Percentiles rank a stretch among this genome's conserved stretches.
These are phyloP conservation scores for Helostoma temminkii DNA, from an alignment of 2,797 vertebrate genomes.

Conservation along the genomic window DNA sequence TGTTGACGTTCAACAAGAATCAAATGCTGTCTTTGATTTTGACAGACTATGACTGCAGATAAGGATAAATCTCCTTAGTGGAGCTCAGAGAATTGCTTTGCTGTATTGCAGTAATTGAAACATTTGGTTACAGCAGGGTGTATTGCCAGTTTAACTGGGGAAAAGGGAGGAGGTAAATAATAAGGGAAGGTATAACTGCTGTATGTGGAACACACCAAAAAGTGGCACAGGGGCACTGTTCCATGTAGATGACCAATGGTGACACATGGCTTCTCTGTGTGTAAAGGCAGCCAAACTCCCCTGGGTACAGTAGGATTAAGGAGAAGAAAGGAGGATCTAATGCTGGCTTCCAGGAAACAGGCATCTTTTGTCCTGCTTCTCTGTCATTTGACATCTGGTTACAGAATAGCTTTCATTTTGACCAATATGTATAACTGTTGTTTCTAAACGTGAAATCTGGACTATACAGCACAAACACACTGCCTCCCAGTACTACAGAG, in stretches of 20 bases:
- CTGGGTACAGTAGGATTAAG: slow-evolving; percentile 65
- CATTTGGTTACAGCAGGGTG: slow-evolving; percentile 12
- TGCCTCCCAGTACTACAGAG: slow-evolving; percentile 31
- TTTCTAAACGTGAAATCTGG: slow-evolving; percentile 67
- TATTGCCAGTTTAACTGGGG: background rate
- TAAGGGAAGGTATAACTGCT: background rate
- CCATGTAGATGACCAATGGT: slow-evolving; percentile 18
- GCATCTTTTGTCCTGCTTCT: slow-evolving; percentile 71
- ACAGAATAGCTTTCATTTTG: slow-evolving; percentile 71
- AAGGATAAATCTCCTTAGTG: slow-evolving; percentile 47
- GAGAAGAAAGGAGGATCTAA: slow-evolving; percentile 63
- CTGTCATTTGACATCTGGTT: slow-evolving; percentile 64
- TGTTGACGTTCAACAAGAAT: slow-evolving; percentile 60
- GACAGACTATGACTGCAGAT: slow-evolving; percentile 44
- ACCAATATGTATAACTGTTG: slow-evolving; percentile 59
- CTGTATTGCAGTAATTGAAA: slow-evolving; percentile 26
- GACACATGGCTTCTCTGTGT: slow-evolving; percentile 22
- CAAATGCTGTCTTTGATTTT: slow-evolving; percentile 49
- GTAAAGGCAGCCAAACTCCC: slow-evolving; percentile 28
- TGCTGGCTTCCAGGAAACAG: slow-evolving; percentile 67
- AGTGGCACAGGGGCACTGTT: background rate
- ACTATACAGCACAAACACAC: slow-evolving; percentile 46
- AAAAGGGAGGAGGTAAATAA: background rate
- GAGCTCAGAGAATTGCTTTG: slow-evolving; percentile 26
- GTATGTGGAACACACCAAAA: background rate